Conservation (phyloP, 2,888 invertebrate genomes). For the Neoitamus cyanurus region DNA sequence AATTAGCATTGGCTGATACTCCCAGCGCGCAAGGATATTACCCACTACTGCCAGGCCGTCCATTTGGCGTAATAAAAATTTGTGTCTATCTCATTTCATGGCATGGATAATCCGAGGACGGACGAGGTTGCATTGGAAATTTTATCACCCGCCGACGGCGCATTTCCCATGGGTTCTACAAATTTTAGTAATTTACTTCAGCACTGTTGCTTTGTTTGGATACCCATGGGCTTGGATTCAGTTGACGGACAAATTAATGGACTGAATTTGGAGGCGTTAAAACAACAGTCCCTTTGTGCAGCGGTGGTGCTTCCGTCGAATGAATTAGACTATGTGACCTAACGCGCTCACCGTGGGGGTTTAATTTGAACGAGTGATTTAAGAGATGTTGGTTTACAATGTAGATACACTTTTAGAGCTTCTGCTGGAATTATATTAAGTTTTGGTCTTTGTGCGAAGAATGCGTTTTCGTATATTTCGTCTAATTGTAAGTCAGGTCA, state of each 20-base stretch:
- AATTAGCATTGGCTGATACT: not conserved
- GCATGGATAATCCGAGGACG: not conserved
- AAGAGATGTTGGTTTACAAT: not conserved
- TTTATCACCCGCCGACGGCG: not conserved
- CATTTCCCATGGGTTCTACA: not conserved
- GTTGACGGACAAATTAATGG: conserved; percentile 1
- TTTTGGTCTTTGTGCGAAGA: no score
- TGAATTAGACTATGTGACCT: not conserved
- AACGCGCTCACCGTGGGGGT: not conserved
- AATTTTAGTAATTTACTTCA: not conserved
- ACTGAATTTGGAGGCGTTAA: conserved; percentile 1
- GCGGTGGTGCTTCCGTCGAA: not conserved
- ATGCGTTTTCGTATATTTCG: no score
- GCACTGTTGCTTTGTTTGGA: not conserved
- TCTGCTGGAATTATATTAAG: not conserved
- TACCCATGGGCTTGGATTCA: not conserved
- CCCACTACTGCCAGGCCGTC: not conserved
- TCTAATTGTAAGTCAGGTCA: no score
- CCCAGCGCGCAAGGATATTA: not conserved
- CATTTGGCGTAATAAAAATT: not conserved
- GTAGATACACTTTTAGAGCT: not conserved
- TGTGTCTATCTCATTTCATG: not conserved
- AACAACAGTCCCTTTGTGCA: not conserved
- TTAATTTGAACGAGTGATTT: not conserved
- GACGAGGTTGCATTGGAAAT: not conserved